Evolutionary conservation across 2,797 vertebrate genomes (phyloP).

Genomic region (Notoglanidium macrostoma): DNA sequence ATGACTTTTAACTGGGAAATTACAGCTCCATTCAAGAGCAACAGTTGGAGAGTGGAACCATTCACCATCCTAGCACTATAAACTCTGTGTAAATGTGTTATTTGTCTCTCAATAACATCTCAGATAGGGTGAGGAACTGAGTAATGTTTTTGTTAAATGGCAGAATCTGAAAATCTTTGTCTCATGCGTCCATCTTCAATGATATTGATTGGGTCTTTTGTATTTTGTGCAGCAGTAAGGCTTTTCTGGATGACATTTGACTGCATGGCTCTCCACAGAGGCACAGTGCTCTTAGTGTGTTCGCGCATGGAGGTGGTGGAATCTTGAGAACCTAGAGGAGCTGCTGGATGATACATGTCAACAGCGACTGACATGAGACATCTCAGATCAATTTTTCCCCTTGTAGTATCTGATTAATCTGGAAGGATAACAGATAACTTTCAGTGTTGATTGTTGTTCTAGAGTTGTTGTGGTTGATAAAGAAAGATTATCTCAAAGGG

Average conservation of each 20-base stretch:
- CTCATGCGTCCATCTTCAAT: background rate
- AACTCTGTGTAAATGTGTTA: slow-evolving; percentile 18
- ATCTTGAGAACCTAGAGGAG: background rate
- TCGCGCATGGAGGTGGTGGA: slow-evolving; percentile 15
- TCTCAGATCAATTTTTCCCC: slow-evolving; percentile 38
- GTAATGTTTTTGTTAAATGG: slow-evolving; percentile 35
- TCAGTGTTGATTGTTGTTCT: slow-evolving; percentile 30
- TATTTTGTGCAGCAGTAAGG: slow-evolving; percentile 38
- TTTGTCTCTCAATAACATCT: background rate
- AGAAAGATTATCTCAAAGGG: slow-evolving; percentile 36
- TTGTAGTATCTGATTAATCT: slow-evolving; percentile 41
- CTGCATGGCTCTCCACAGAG: slow-evolving; percentile 37
- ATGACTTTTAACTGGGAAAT: slow-evolving; percentile 26
- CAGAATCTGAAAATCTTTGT: slow-evolving; percentile 13
- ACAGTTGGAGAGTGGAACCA: background rate
- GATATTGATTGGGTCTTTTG: slow-evolving; percentile 33
- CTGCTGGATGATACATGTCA: slow-evolving; percentile 23
- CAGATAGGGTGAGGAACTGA: slow-evolving; percentile 23
- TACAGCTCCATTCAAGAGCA: slow-evolving; percentile 7
- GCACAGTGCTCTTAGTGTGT: slow-evolving; percentile 10
- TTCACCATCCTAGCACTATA: background rate
- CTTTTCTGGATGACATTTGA: slow-evolving; percentile 51
- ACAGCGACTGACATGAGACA: slow-evolving; percentile 12
- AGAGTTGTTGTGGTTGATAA: slow-evolving; percentile 52
- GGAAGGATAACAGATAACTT: slow-evolving; percentile 26